Conservation (phyloP, 2,888 invertebrate species). For the Eurytoma californica region DNA sequence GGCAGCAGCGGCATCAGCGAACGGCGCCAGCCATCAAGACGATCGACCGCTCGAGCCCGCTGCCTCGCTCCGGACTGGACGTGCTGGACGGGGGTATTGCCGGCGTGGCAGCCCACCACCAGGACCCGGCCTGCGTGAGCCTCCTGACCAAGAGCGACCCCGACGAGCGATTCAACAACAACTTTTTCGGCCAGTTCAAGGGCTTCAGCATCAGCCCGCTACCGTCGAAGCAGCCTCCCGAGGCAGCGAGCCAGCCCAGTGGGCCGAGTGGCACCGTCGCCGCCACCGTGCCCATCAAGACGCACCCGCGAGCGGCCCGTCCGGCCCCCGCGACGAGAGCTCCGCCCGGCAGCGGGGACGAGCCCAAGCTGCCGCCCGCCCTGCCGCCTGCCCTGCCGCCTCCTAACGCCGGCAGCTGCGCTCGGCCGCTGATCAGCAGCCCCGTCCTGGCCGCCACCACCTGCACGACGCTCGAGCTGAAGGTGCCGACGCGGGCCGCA, state of each 20-base stretch:
- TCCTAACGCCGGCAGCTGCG: conserved; percentile 79
- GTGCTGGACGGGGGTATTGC: conserved; percentile 71
- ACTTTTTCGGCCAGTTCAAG: conserved; percentile 91
- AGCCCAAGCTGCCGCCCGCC: conserved; percentile 64
- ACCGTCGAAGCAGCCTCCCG: conserved; percentile 73
- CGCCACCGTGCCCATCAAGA: conserved; percentile 67
- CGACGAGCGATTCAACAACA: conserved; percentile 76
- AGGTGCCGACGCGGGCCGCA: conserved; percentile 64
- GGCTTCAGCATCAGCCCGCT: conserved; percentile 87
- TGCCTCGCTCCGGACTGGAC: conserved; percentile 68
- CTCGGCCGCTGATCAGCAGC: conserved; percentile 87
- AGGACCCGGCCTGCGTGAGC: conserved; percentile 73
- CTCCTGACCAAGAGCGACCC: conserved; percentile 69
- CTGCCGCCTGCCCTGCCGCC: conserved; percentile 80
- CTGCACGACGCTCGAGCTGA: conserved; percentile 84
- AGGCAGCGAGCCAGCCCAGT: conserved; percentile 62
- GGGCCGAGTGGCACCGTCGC: conserved; percentile 62
- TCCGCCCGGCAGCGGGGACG: conserved; percentile 72
- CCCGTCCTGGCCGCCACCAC: conserved; percentile 90
- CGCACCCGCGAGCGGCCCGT: conserved; percentile 1
- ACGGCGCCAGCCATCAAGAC: conserved; percentile 61
- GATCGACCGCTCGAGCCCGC: conserved; percentile 69
- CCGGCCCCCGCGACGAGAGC: conserved; percentile 58
- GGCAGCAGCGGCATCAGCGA: conserved; percentile 38
- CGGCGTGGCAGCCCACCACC: conserved; percentile 56